phyloP scores from a whole-genome alignment of 2,888 invertebrate genomes.

The Leptopterna dolabrata region DNA sequence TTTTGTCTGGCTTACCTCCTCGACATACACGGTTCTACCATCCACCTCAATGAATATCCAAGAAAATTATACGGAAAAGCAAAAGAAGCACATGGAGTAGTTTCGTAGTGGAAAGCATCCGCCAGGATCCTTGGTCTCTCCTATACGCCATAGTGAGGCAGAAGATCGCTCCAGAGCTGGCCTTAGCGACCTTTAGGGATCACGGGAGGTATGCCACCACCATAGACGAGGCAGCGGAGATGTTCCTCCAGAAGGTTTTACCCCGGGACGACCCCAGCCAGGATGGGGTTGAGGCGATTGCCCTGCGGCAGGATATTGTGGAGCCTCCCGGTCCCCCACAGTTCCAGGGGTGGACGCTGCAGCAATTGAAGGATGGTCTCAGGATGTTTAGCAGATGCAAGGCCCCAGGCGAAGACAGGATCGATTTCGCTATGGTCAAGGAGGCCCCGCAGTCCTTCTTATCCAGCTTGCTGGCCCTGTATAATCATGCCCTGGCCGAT shows the following conservation, averaged over 20 bases:
- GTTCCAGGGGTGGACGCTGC: no score
- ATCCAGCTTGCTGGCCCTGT: no score
- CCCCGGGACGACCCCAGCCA: neutral
- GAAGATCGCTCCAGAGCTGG: neutral
- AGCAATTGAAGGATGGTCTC: no score
- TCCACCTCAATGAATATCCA: no score
- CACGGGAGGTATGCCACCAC: neutral
- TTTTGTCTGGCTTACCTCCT: no score
- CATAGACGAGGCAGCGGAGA: neutral
- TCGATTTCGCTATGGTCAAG: constrained; percentile 1
- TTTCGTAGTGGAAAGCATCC: neutral
- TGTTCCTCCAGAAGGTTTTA: no score
- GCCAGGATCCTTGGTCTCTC: no score
- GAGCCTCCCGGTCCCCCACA: neutral
- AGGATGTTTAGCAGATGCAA: neutral
- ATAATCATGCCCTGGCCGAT: no score
- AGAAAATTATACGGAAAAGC: no score
- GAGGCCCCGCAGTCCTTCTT: neutral
- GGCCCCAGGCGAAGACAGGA: neutral
- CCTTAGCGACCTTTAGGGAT: neutral
- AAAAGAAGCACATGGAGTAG: neutral
- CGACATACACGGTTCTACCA: no score
- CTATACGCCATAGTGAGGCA: no score
- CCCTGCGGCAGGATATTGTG: neutral
- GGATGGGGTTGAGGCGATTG: neutral